phyloP scores from a whole-genome alignment of 2,888 invertebrate species.

The Nemoura dubitans region DNA sequence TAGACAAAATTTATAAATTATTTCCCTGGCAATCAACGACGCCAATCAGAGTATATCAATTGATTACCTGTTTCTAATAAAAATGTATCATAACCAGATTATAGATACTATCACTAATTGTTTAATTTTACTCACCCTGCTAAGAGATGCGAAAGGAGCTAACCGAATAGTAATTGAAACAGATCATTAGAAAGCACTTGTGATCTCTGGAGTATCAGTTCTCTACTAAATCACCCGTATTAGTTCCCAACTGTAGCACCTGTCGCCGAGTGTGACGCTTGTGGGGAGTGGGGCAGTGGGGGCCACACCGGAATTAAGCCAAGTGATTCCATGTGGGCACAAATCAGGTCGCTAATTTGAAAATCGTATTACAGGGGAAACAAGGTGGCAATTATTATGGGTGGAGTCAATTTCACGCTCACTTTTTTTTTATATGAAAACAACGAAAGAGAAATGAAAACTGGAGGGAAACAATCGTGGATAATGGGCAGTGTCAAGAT shows the following conservation, averaged over 20 bases:
- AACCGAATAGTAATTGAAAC: neutral
- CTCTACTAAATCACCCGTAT: slow-evolving; percentile 12
- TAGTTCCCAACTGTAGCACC: neutral
- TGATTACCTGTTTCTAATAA: neutral
- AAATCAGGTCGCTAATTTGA: slow-evolving; percentile 28
- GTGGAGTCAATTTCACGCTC: slow-evolving; percentile 18
- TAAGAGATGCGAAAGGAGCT: neutral
- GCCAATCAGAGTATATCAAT: neutral
- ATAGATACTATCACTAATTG: neutral
- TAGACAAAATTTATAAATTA: no score
- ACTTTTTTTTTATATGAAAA: neutral
- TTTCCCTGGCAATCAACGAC: neutral
- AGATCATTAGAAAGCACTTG: neutral
- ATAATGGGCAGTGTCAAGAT: neutral
- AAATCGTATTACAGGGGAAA: slow-evolving; percentile 22
- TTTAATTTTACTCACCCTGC: neutral
- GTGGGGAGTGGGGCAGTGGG: neutral
- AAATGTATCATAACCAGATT: neutral
- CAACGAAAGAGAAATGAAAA: neutral
- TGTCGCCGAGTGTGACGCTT: neutral
- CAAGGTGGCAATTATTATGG: slow-evolving; percentile 25
- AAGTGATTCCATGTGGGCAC: slow-evolving; percentile 22
- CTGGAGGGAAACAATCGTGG: neutral
- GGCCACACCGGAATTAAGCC: slow-evolving; percentile 26
- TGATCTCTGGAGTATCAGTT: neutral